Base-by-base conservation (phyloP, 2,888 invertebrate species). In the Hypolimnas misippus region DNA sequence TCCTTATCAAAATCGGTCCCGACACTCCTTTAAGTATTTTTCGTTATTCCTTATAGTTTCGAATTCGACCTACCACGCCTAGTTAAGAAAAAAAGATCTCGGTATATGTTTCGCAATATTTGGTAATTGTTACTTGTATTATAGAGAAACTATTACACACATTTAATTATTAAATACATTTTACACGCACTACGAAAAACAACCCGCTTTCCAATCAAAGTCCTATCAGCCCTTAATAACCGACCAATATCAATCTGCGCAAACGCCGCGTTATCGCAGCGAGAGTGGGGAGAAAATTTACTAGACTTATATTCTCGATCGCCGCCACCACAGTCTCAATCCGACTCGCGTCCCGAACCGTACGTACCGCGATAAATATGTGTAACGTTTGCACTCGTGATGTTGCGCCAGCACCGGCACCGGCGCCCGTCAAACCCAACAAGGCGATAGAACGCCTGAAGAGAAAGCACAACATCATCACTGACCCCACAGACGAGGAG, bases 321-420 rank as follows among this genome's bases (percentile, higher is more conserved):
- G 72, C 70, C 64, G 55, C 58, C 14, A 62, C 52, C 69, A 64
- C 65, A 69, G 66, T 68, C 69, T 67, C 65, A 63, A 63, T 57
- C 55, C 55, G 31, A 56, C 31, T 40, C 51, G 58, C 54, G 59
- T 50, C 33, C 65, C 67, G 62, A 42, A 46, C 65, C 21, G 58
- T 57, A 65, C 67, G 70, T 69, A 50, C 35, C 40, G 56, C 14
- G 46, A 14, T n/a, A 49, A 56, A 40, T 10, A 92, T 91, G 92
- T 91, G 91, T 79, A 91, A 92, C 67, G 86, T 92, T 80, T 92
- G 91, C 78, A 82, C 85, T 57, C 84, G 86, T 73, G 86, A 87
- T 63, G 79, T 79, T 2, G 67, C 65, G 49, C 66, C 73, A 5
- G 46, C 29, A 51, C 70, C 68, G 40, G 73, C 74, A 58, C 77